phyloP scores from a whole-genome alignment of 2,797 vertebrate genomes.

The Cynopterus sphinx region DNA sequence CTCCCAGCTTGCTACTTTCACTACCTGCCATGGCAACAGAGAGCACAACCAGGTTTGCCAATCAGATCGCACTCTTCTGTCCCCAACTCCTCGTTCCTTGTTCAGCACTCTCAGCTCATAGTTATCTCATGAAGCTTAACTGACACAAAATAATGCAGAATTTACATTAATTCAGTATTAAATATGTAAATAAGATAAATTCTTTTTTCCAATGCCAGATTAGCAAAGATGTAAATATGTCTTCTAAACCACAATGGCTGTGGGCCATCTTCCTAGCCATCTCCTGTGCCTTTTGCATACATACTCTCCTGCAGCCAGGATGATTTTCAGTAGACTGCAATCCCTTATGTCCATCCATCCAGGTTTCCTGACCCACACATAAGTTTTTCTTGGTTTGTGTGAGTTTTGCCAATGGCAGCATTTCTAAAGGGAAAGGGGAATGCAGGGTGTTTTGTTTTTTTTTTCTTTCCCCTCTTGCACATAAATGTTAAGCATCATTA shows the following conservation, averaged over 20 bases:
- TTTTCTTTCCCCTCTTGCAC: neutral
- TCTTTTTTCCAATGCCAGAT: neutral
- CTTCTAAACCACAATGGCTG: neutral
- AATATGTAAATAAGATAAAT: neutral
- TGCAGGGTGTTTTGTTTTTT: neutral
- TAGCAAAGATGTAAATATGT: neutral
- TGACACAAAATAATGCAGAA: neutral
- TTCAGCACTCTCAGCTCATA: neutral
- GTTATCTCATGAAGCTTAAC: neutral
- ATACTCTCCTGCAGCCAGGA: too few species aligned
- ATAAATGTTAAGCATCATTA: neutral
- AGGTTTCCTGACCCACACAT: neutral
- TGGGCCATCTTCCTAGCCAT: neutral
- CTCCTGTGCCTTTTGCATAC: neutral
- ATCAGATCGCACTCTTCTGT: neutral
- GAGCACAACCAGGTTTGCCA: too few species aligned
- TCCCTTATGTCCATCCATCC: too few species aligned
- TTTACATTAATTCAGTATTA: neutral
- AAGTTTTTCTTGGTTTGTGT: neutral
- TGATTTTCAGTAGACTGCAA: neutral
- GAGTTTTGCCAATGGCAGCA: neutral
- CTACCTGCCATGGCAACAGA: too few species aligned
- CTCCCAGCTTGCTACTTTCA: neutral
- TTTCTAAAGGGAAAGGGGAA: neutral
- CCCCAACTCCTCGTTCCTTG: neutral